phyloP scores from a whole-genome alignment of 1,140 invertebrate genomes.

The Drosophila nigromelanica region DNA sequence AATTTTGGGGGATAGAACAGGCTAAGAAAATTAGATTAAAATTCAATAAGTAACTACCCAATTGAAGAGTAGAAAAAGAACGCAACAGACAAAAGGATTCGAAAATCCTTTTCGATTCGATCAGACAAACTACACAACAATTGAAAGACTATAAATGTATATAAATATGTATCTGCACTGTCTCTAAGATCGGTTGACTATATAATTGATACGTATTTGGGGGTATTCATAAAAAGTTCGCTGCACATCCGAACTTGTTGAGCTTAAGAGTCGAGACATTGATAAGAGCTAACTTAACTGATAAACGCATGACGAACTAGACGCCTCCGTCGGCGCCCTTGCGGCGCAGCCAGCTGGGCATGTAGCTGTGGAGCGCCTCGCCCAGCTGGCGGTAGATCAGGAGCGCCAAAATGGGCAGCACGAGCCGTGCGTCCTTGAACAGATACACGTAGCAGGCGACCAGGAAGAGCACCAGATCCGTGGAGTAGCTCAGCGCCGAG shows the following conservation, averaged over 20 bases:
- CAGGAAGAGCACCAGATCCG: slow-evolving; percentile 88
- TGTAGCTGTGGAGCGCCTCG: slow-evolving; percentile 85
- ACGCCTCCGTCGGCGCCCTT: slow-evolving; percentile 53
- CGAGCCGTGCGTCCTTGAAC: slow-evolving; percentile 90
- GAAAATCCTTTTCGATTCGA: background rate
- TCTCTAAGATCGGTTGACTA: slow-evolving; percentile 21
- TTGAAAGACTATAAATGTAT: no score
- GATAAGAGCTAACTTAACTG: slow-evolving; percentile 71
- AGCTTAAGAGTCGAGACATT: slow-evolving; percentile 56
- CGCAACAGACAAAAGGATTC: no score
- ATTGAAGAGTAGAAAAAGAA: no score
- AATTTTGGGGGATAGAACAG: no score
- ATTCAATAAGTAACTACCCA: no score
- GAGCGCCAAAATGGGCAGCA: slow-evolving; percentile 90
- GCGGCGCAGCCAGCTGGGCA: slow-evolving; percentile 84
- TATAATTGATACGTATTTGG: slow-evolving; percentile 22
- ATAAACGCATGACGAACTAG: slow-evolving; percentile 65
- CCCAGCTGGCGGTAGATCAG: slow-evolving; percentile 90
- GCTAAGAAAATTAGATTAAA: no score
- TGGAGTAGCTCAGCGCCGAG: slow-evolving; percentile 87
- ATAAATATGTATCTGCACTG: background rate
- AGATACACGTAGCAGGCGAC: slow-evolving; percentile 91
- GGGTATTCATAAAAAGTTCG: slow-evolving; percentile 21
- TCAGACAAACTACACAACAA: background rate
- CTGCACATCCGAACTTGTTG: slow-evolving; percentile 13